Base-by-base conservation (phyloP, 2,888 invertebrate species). In the Melinaea menophilus region DNA sequence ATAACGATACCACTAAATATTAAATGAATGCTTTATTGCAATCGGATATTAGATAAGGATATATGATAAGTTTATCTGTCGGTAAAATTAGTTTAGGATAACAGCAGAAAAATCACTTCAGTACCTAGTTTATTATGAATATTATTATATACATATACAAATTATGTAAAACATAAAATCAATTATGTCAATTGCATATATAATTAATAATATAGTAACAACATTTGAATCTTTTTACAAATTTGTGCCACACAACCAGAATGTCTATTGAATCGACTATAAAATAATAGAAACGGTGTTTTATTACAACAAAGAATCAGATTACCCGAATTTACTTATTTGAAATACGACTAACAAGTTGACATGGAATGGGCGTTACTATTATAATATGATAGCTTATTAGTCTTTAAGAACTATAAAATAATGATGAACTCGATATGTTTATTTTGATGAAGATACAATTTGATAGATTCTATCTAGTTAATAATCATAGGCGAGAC, bases 251-350 rank as follows among this genome's bases (percentile, higher is more conserved):
- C 62, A 59, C 61, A 61, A 7, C 58, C 58, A 41, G 59, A 35
- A 37, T 46, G 58, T 64, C 35, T 45, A 22, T 55, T 46, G 35
- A 45, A 62, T 46, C 46, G 35, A 31, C 59, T 65, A 65, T 68
- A 68, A 68, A 68, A 65, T 67, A 67, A 67, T 65, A 63, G 59
- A 59, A 63, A 65, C 51, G 57, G 54, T 60, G 48, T 65, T 61
- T 68, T 63, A 63, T 65, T 59, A 61, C 55, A 56, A 51, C 59
- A 61, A 55, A 56, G 63, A 66, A 58, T 67, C 67, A 34, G 47
- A 65, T 67, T 67, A 67, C 67, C 58, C 51, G 67, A 58, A 67
- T 61, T 59, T 63, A 60, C 62, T 61, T 59, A 59, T 65, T 59
- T 67, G 65, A 65, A 59, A 61, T 61, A 65, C 57, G 63, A 57